A percentile compares a stretch with the other conserved stretches of the same genome.
Conservation (phyloP, 2,797 vertebrate genomes). For the Tragopan temminckii region DNA sequence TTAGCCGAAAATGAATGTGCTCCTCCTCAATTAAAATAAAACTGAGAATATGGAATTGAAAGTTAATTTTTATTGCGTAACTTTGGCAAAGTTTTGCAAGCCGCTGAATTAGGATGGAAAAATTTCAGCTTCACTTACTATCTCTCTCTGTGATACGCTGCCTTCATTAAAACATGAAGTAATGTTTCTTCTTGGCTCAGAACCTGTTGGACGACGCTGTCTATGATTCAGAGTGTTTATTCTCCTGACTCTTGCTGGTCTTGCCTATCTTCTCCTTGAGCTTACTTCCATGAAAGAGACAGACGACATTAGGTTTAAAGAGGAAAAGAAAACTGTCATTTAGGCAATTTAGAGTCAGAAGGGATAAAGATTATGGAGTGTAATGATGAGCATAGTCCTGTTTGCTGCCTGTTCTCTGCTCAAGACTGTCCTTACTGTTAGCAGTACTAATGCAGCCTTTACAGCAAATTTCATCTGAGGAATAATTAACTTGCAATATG, state of each 20-base stretch:
- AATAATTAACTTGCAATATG: neutral
- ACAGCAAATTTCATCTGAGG: neutral
- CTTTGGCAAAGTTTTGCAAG: neutral
- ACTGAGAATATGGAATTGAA: conserved; percentile 23
- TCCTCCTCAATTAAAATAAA: neutral
- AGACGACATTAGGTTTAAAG: neutral
- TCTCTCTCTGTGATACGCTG: neutral
- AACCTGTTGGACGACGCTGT: neutral
- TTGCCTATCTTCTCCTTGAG: neutral
- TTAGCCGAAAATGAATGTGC: conserved; percentile 1
- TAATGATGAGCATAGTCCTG: neutral
- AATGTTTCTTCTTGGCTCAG: neutral
- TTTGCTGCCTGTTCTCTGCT: neutral
- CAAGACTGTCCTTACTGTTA: neutral
- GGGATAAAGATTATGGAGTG: neutral
- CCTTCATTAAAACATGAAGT: neutral
- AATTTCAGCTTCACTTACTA: neutral
- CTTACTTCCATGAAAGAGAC: neutral
- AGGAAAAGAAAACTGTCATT: neutral
- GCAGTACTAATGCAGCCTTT: neutral
- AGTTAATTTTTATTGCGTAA: conserved; percentile 32
- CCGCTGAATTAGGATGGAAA: conserved; percentile 1
- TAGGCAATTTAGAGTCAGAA: neutral
- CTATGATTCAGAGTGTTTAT: neutral
- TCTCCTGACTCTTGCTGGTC: neutral